phyloP scores from a whole-genome alignment of 2,797 vertebrate genomes.

The Cyclopterus lumpus region DNA sequence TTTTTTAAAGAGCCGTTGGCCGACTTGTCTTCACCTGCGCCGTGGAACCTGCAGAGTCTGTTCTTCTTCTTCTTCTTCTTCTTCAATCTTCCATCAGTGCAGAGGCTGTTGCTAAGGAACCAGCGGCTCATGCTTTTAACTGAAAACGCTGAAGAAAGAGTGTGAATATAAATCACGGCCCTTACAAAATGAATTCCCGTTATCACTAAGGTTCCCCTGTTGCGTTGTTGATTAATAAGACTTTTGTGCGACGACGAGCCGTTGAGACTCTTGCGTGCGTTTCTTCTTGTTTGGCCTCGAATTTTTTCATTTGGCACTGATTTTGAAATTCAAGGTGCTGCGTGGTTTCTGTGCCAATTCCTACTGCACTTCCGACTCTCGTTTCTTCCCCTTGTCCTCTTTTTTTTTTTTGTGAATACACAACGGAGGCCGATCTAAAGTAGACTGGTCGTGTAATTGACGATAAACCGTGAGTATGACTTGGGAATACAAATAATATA shows the following conservation, averaged over 20 bases:
- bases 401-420: neutral
- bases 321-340: constrained; percentile 49
- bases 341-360: constrained; percentile 42
- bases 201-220: constrained; percentile 46
- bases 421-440: constrained; percentile 7
- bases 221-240: constrained; percentile 60
- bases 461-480: constrained; percentile 17
- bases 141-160: constrained; percentile 73
- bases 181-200: constrained; percentile 68
- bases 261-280: constrained; percentile 5
- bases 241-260: constrained; percentile 28
- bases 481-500: constrained; percentile 12
- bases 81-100: constrained; percentile 83
- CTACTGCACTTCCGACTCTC: constrained; percentile 25
- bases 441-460: constrained; percentile 21
- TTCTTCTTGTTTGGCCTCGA: neutral
- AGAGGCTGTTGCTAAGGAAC: constrained; percentile 88
- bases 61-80: constrained; percentile 79
- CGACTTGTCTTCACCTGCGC: constrained; percentile 77
- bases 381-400: constrained; percentile 11
- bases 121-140: constrained; percentile 79
- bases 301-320: constrained; percentile 21
- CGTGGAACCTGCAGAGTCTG: constrained; percentile 79
- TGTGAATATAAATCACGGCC: constrained; percentile 72
- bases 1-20: constrained; percentile 47